phyloP scores from a whole-genome alignment of 2,888 invertebrate genomes.

The Trichogramma dendrolimi region DNA sequence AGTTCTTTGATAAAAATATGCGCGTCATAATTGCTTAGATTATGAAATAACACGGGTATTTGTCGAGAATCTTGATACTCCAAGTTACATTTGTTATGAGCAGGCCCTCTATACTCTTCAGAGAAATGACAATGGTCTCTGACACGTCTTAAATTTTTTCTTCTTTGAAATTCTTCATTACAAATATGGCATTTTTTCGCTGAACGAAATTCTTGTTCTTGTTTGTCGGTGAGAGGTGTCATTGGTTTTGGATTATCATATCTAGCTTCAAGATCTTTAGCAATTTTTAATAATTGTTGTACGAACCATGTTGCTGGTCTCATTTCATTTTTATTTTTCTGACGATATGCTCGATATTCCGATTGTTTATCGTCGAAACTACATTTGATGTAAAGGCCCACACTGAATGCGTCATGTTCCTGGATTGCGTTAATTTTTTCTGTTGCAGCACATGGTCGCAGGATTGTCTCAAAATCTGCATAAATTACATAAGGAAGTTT shows the following conservation, averaged over 20 bases:
- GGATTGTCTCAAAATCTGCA: constrained; percentile 7
- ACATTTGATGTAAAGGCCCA: constrained; percentile 34
- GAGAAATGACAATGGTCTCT: constrained; percentile 24
- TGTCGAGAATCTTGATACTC: neutral
- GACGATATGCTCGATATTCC: constrained; percentile 9
- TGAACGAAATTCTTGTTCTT: neutral
- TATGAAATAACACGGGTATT: neutral
- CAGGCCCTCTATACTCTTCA: neutral
- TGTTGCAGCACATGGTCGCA: neutral
- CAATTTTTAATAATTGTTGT: neutral
- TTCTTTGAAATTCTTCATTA: constrained; percentile 3
- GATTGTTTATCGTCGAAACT: constrained; percentile 28
- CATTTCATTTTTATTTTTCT: neutral
- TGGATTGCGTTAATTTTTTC: neutral
- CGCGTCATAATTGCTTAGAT: too few relatives aligned
- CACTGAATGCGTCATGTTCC: constrained; percentile 29
- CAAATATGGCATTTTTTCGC: constrained; percentile 21
- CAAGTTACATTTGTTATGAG: neutral
- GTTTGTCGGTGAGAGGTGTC: neutral
- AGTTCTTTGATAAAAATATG: too few relatives aligned
- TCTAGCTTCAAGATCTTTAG: neutral
- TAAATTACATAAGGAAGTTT: constrained; percentile 13
- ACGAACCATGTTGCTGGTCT: constrained; percentile 13
- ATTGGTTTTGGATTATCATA: constrained; percentile 8
- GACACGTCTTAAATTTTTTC: constrained; percentile 3